A percentile compares a stretch with the other conserved stretches of the same genome.
Conservation (phyloP, 2,113 vertebrate genomes). For the Aegithalos caudatus region DNA sequence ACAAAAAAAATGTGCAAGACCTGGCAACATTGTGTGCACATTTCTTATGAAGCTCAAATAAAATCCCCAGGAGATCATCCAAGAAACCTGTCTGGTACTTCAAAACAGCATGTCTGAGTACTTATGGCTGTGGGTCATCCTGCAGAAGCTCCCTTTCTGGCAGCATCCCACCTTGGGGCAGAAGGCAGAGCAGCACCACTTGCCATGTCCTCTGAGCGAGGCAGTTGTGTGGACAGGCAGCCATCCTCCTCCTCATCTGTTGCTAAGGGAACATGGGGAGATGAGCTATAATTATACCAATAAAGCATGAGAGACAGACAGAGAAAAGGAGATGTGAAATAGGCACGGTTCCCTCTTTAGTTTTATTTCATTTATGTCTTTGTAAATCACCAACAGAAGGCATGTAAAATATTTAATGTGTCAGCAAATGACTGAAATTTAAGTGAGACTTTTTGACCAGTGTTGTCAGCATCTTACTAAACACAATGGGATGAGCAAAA, state of each 20-base stretch:
- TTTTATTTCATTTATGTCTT: not conserved
- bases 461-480: not conserved
- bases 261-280: conserved; percentile 33
- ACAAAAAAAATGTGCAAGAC: not conserved
- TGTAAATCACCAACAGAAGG: not conserved
- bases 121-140: not conserved
- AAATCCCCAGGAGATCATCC: not conserved
- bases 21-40: not conserved
- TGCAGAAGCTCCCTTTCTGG: not conserved
- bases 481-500: not conserved
- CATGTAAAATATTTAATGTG: not conserved
- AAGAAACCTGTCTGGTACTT: not conserved
- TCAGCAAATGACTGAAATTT: not conserved
- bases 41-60: not conserved
- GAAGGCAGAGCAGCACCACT: not conserved
- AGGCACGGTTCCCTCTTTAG: not conserved
- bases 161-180: not conserved
- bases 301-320: conserved; percentile 9
- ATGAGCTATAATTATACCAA: conserved; percentile 39
- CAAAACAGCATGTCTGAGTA: not conserved
- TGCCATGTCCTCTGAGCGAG: not conserved
- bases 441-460: not conserved
- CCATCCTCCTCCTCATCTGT: conserved; percentile 35
- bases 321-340: not conserved
- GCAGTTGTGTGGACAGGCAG: not conserved